These are phyloP conservation scores for Eupeodes luniger DNA, from an alignment of 2,888 invertebrate species.

Conservation along the genomic window DNA sequence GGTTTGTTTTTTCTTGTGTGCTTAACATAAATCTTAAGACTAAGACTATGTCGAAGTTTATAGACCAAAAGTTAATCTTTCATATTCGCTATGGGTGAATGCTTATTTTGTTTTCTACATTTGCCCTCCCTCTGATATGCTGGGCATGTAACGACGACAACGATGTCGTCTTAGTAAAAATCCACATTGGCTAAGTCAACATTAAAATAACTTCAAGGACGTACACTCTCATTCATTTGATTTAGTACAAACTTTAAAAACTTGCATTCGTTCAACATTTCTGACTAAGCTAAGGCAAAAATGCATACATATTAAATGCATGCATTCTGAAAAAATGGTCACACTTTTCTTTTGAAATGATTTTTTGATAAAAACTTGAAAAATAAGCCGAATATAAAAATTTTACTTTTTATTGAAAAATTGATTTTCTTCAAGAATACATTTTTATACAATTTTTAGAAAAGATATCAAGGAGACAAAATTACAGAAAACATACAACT, in stretches of 20 bases:
- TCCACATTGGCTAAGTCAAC: background rate
- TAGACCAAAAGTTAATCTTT: slow-evolving; percentile 40
- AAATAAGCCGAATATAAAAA: no score
- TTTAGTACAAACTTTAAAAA: background rate
- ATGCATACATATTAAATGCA: no score
- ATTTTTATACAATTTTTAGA: no score
- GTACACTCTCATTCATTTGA: background rate
- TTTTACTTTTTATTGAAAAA: no score
- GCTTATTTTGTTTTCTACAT: background rate
- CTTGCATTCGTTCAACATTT: background rate
- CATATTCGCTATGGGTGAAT: background rate
- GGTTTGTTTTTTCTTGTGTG: slow-evolving; percentile 33
- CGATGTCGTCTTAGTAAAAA: background rate
- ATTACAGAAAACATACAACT: no score
- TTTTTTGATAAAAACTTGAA: no score
- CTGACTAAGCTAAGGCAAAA: no score
- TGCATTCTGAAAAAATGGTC: no score
- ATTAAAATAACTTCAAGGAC: slow-evolving; percentile 20
- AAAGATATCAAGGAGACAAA: no score
- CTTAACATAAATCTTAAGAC: slow-evolving; percentile 55
- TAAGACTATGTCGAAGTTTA: slow-evolving; percentile 14
- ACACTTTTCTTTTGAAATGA: no score
- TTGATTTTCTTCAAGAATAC: no score
- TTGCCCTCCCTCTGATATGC: background rate
- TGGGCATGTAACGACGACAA: background rate